Percentiles rank a stretch among this genome's conserved stretches.
Evolutionary conservation across 2,113 vertebrate species (phyloP).

Genomic region (Pipra filicauda): DNA sequence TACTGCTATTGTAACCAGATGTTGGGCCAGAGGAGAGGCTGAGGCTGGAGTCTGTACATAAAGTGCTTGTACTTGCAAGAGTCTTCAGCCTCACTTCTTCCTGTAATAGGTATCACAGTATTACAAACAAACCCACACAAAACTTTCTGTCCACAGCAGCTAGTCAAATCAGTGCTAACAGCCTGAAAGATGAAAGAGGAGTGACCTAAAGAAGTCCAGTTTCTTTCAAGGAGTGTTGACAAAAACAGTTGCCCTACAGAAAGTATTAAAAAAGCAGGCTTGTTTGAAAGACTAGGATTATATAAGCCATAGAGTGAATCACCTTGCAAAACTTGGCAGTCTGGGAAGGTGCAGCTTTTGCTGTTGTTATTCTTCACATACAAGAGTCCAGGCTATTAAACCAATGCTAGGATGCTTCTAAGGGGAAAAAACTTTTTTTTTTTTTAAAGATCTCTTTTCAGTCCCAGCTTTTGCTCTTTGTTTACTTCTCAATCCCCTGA

Average conservation of each 20-base stretch:
- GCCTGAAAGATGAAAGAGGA: background rate
- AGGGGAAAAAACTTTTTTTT: background rate
- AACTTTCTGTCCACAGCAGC: background rate
- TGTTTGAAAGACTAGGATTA: background rate
- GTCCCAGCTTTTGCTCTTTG: background rate
- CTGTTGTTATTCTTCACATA: background rate
- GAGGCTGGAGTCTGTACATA: conserved; percentile 86
- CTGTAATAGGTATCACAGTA: conserved; percentile 57
- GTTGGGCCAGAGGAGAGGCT: conserved; percentile 93
- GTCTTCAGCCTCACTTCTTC: conserved; percentile 85
- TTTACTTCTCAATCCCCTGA: background rate
- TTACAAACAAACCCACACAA: background rate
- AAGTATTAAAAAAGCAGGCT: background rate
- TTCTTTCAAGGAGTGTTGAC: background rate
- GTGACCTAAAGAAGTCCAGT: background rate
- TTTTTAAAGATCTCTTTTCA: background rate
- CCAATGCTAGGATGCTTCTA: background rate
- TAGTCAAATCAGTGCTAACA: background rate
- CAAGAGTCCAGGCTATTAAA: background rate
- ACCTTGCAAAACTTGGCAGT: background rate
- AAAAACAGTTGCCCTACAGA: background rate
- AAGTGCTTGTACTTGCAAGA: conserved; percentile 83
- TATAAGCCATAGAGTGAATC: background rate
- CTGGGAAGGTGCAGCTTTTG: background rate
- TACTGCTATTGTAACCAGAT: conserved; percentile 94